Conservation (phyloP, 2,797 vertebrate genomes). For the Tinamus major region DNA sequence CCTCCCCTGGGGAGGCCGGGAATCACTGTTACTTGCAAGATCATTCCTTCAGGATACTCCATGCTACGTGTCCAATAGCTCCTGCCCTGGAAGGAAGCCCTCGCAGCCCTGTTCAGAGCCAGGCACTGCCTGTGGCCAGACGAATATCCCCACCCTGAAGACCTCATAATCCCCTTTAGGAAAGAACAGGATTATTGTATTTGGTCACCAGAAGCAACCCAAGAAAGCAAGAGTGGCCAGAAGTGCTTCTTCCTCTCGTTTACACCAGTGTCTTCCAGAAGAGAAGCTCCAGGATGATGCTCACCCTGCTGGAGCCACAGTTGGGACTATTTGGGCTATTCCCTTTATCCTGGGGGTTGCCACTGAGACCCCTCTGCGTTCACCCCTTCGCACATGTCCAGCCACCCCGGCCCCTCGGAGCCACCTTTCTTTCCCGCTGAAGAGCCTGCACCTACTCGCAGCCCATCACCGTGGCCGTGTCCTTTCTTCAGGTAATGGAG, state of each 20-base stretch:
- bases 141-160: neutral
- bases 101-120: neutral
- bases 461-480: neutral
- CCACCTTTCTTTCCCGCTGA: accelerated
- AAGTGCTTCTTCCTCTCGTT: neutral
- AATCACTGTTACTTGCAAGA: neutral
- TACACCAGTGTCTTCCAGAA: neutral
- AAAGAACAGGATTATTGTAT: neutral
- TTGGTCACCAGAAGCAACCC: neutral
- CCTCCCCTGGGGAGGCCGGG: neutral
- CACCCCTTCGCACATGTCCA: too few relatives aligned
- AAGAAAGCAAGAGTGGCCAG: neutral
- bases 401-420: neutral
- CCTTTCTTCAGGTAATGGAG: neutral
- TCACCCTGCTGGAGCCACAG: neutral
- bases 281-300: neutral
- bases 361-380: neutral
- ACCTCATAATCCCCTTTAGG: neutral
- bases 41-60: neutral
- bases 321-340: neutral
- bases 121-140: neutral
- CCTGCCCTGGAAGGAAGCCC: neutral
- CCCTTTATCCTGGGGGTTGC: neutral
- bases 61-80: neutral
- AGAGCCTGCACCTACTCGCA: neutral